Percentiles rank a stretch among this genome's conserved stretches.
Conservation (phyloP, 1,140 invertebrate species). For the Semibalanus balanoides region DNA sequence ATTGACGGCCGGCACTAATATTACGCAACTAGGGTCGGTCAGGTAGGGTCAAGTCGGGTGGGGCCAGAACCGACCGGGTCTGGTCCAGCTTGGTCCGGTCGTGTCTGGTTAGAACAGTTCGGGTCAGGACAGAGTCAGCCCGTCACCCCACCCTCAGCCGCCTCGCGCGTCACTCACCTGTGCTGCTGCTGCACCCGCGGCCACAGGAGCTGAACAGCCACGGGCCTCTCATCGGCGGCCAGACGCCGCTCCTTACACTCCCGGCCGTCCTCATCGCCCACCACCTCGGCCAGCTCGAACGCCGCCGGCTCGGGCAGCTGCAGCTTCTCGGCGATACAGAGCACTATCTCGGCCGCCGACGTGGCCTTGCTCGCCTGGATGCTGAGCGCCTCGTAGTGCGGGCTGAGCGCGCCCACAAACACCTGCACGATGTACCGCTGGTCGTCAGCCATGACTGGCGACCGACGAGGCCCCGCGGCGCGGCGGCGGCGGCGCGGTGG, state of each 20-base stretch:
- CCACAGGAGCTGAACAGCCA: conserved; percentile 84
- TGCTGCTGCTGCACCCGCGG: conserved; percentile 42
- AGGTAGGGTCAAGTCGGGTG: too few species aligned
- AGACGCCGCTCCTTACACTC: conserved; percentile 86
- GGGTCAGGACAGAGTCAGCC: too few species aligned
- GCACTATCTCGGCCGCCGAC: conserved; percentile 73
- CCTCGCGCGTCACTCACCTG: conserved; percentile 13
- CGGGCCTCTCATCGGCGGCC: conserved; percentile 69
- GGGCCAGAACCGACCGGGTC: too few species aligned
- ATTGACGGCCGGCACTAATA: too few species aligned
- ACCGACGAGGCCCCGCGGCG: not conserved
- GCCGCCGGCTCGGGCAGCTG: conserved; percentile 48
- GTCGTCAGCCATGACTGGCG: not conserved
- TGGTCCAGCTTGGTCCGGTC: too few species aligned
- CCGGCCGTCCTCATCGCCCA: conserved; percentile 59
- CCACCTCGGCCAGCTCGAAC: conserved; percentile 82
- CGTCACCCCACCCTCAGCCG: too few species aligned
- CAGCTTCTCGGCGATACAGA: conserved; percentile 64
- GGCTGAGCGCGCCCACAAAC: conserved; percentile 74
- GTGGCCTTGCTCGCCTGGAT: conserved; percentile 86
- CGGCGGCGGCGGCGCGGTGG: conserved; percentile 4
- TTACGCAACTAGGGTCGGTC: too few species aligned
- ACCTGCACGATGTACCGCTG: conserved; percentile 47
- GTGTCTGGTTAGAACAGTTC: too few species aligned
- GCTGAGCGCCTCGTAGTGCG: conserved; percentile 74